Conservation (phyloP, 1,140 invertebrate genomes). For the Leptoteleia sp. region DNA sequence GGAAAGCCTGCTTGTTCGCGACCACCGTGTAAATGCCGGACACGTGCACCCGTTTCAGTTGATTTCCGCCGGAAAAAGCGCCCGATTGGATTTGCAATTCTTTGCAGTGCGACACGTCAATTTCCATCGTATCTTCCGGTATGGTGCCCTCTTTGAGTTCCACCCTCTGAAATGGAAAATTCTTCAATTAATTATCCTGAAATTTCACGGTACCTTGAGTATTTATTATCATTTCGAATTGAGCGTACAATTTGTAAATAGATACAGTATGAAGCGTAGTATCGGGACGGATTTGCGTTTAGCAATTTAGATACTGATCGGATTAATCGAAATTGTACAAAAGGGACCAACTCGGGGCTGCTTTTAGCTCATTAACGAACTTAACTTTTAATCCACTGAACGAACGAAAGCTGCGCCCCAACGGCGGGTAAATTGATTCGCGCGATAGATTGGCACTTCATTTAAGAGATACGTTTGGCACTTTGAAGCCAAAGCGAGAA, state of each 20-base stretch:
- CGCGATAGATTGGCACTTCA: slow-evolving; percentile 58
- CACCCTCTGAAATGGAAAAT: slow-evolving; percentile 81
- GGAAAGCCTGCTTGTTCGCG: slow-evolving; percentile 81
- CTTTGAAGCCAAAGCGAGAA: slow-evolving; percentile 43
- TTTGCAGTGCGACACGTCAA: slow-evolving; percentile 83
- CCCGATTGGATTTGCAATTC: slow-evolving; percentile 82
- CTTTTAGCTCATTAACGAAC: slow-evolving; percentile 10
- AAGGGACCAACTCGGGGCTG: slow-evolving; percentile 11
- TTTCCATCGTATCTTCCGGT: slow-evolving; percentile 81
- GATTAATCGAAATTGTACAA: slow-evolving; percentile 1
- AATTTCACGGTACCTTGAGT: too few relatives aligned
- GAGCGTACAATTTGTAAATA: too few relatives aligned
- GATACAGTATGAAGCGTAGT: too few relatives aligned
- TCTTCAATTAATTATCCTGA: background rate
- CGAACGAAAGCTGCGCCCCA: slow-evolving; percentile 17
- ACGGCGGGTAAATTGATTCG: slow-evolving; percentile 51
- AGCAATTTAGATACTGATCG: too few relatives aligned
- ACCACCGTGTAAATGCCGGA: slow-evolving; percentile 80
- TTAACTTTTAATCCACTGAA: slow-evolving; percentile 21
- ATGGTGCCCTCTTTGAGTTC: slow-evolving; percentile 81
- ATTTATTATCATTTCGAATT: too few relatives aligned
- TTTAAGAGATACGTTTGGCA: slow-evolving; percentile 52
- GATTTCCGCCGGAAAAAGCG: slow-evolving; percentile 77
- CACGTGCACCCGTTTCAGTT: slow-evolving; percentile 79
- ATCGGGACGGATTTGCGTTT: too few relatives aligned